Percentiles rank a stretch among this genome's conserved stretches.
These are phyloP conservation scores for Antheraea yamamai DNA, from an alignment of 2,888 invertebrate genomes.

Conservation along the genomic window DNA sequence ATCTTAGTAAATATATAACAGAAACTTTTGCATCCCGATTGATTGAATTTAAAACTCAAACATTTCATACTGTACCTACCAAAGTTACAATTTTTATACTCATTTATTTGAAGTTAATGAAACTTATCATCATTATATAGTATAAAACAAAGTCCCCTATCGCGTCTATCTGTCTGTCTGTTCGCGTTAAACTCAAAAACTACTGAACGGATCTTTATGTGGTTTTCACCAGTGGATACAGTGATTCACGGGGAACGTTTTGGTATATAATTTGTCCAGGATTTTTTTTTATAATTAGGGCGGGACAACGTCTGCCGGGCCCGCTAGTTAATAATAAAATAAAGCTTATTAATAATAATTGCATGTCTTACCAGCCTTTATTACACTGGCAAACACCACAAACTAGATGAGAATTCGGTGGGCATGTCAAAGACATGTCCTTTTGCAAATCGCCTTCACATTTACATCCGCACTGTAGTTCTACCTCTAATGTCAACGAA, in stretches of 20 bases:
- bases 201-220: too few species aligned
- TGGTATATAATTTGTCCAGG: too few species aligned
- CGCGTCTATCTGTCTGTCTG: too few species aligned
- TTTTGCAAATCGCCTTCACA: constrained; percentile 71
- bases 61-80: neutral
- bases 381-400: constrained; percentile 86
- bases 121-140: too few species aligned
- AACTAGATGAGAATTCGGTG: constrained; percentile 79
- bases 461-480: constrained; percentile 88
- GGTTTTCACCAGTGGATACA: too few species aligned
- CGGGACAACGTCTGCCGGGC: too few species aligned
- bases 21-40: neutral
- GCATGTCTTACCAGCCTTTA: constrained; percentile 79
- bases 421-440: constrained; percentile 62
- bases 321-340: too few species aligned
- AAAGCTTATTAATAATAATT: neutral
- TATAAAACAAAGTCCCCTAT: too few species aligned
- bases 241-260: too few species aligned
- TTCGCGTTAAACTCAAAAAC: too few species aligned
- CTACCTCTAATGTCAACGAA: constrained; percentile 85
- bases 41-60: neutral
- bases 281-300: too few species aligned
- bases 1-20: neutral
- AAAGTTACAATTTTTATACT: neutral
- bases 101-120: neutral